These are phyloP conservation scores for Paramormyrops kingsleyae DNA, from an alignment of 2,113 vertebrate genomes.

Conservation along the genomic window DNA sequence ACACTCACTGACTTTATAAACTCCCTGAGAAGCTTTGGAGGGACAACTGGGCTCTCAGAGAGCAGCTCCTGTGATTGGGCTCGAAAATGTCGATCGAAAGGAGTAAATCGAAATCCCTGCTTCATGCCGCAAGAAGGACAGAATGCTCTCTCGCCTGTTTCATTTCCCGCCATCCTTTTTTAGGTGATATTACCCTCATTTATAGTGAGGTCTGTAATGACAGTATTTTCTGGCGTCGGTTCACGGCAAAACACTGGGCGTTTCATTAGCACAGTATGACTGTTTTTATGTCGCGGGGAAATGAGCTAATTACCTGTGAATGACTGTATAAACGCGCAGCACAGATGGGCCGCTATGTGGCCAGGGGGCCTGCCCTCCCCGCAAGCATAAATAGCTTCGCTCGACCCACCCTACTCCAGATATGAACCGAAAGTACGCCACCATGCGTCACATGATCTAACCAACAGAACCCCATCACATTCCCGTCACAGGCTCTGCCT, in stretches of 20 bases:
- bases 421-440: background rate
- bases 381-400: background rate
- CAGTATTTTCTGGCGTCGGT: background rate
- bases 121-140: background rate
- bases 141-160: background rate
- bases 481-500: background rate
- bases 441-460: background rate
- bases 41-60: background rate
- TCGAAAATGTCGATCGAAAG: background rate
- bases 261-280: background rate
- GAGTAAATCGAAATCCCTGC: background rate
- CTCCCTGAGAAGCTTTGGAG: background rate
- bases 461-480: background rate
- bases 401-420: background rate
- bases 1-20: background rate
- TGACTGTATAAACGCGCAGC: background rate
- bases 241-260: background rate
- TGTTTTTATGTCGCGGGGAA: background rate
- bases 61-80: background rate
- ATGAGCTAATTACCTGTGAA: slow-evolving; percentile 4
- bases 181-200: background rate
- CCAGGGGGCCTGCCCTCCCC: background rate
- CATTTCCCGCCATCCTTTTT: background rate
- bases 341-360: background rate
- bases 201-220: background rate